phyloP scores from a whole-genome alignment of 2,888 invertebrate genomes.

The Sympetrum striolatum region DNA sequence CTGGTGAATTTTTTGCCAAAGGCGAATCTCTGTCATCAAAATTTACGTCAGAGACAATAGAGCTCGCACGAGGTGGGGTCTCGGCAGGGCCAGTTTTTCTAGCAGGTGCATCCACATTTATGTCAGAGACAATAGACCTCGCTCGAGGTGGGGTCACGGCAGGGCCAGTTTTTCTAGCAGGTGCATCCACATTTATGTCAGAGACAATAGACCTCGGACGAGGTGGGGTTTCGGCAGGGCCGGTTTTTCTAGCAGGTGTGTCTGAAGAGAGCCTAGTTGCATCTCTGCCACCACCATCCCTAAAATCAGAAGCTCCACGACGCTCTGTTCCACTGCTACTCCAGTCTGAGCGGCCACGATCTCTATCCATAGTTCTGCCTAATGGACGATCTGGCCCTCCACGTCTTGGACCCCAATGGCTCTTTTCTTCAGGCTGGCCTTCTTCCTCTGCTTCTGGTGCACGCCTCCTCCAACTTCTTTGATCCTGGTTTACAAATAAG shows the following conservation, averaged over 20 bases:
- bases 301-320: background rate
- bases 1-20: no score
- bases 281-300: background rate
- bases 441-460: background rate
- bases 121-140: no score
- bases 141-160: no score
- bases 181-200: no score
- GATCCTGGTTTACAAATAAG: background rate
- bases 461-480: slow-evolving; percentile 18
- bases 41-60: no score
- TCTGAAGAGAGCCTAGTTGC: background rate
- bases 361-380: background rate
- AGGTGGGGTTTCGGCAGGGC: background rate
- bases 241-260: no score
- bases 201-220: background rate
- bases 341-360: background rate
- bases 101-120: no score
- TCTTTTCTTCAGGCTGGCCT: background rate
- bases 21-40: no score
- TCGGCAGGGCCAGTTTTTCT: no score
- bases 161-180: no score
- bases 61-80: no score
- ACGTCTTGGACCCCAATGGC: background rate
- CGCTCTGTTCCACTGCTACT: background rate
- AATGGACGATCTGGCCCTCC: background rate